Evolutionary conservation across 2,888 invertebrate genomes (phyloP), one percentile per base, ranked within the genome.

Genomic region (Lasioglossum pauxillum): DNA sequence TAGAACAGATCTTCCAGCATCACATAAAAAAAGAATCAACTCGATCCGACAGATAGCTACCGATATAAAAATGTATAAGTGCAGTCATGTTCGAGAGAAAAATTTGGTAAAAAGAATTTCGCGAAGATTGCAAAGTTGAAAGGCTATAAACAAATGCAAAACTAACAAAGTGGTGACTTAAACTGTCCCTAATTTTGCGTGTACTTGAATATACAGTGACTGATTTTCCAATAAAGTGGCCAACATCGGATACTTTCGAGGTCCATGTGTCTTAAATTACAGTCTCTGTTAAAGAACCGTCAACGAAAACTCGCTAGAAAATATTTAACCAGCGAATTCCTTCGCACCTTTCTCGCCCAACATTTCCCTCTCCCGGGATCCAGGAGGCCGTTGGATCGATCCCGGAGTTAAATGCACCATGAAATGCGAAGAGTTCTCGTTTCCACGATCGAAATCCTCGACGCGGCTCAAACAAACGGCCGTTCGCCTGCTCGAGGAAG

Each of bases 371-470:
- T 16, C 16, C 64, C 16, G 64, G 5, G 64, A 64, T 64, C 64
- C 64, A 31, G n/a, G 31, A 64, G 64, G 31, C 31, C 31, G 27
- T 16, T 1, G 31, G 64, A 91, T 91, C 92, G 92, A 89, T 93
- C 90, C 83, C 78, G 86, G 88, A n/a, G 57, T 86, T 89, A 91
- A 93, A 93, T 90, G 92, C 90, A 76, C 88, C 93, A 88, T 92
- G 90, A 92, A 92, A 92, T 93, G 91, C 90, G 88, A 83, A 80
- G 84, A 86, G 76, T 49, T 46, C 79, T 64, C 72, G 69, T 74
- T 77, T 74, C 73, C 76, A 23, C 57, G 78, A 67, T 3, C 78
- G 77, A 73, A 72, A 75, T 87, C 80, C 78, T 87, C 49, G 67
- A 67, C 57, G 49, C 49, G 31, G 72, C 60, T 76, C 80, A 64